These are phyloP conservation scores for Microctenopoma steveboyesi DNA, from an alignment of 2,797 vertebrate genomes.

Conservation along the genomic window DNA sequence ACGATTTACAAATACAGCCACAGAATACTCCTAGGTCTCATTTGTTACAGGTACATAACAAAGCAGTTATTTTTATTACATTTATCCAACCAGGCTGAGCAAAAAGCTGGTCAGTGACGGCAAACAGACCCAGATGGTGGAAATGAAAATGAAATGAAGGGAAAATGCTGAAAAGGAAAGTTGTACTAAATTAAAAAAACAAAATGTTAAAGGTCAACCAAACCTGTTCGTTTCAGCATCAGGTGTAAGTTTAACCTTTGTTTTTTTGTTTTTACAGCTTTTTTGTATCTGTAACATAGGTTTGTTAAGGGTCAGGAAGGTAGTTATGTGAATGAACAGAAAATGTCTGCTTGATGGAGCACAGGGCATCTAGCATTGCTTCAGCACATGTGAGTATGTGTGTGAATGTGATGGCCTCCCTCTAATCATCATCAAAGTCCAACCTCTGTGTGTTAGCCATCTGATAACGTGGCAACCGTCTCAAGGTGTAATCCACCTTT, in stretches of 20 bases:
- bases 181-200: neutral
- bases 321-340: conserved; percentile 35
- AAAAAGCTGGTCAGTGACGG: no score
- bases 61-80: no score
- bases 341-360: conserved; percentile 37
- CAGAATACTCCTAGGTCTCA: neutral
- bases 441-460: neutral
- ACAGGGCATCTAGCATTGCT: no score
- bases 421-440: neutral
- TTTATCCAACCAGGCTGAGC: no score
- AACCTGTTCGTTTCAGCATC: conserved; percentile 10
- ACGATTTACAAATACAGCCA: neutral
- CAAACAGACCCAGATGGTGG: no score
- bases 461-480: neutral
- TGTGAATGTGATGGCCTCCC: neutral
- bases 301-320: conserved; percentile 1
- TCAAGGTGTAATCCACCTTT: neutral
- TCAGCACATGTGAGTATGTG: neutral
- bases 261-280: neutral
- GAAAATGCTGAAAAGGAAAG: neutral
- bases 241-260: neutral
- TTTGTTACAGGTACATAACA: no score
- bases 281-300: neutral
- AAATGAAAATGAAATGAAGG: no score
- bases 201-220: no score